Conservation (phyloP, 2,113 vertebrate genomes). For the Trichomycterus rosablanca region DNA sequence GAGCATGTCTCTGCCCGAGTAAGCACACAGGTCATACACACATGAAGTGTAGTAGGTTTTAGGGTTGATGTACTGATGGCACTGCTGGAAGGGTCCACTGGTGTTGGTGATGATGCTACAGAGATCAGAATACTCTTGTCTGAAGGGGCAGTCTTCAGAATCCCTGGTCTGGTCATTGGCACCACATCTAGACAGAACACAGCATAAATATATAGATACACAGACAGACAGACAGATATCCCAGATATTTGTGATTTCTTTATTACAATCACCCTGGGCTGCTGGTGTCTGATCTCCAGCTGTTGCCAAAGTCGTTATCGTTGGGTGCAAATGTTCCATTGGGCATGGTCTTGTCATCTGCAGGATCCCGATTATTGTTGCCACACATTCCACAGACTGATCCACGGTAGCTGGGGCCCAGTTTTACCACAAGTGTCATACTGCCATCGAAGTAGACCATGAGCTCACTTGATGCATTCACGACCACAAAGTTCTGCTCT, state of each 20-base stretch:
- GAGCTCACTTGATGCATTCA: constrained; percentile 45
- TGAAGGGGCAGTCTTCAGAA: constrained; percentile 26
- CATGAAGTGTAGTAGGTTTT: constrained; percentile 52
- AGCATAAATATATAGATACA: neutral
- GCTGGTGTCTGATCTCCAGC: constrained; percentile 57
- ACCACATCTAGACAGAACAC: constrained; percentile 41
- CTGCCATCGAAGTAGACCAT: constrained; percentile 54
- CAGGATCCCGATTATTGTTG: constrained; percentile 56
- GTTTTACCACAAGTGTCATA: constrained; percentile 50
- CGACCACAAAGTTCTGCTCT: constrained; percentile 44
- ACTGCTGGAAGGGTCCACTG: constrained; percentile 54
- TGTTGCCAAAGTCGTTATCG: constrained; percentile 57
- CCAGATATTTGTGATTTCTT: neutral
- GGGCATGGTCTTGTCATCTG: constrained; percentile 60
- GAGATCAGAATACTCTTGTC: constrained; percentile 47
- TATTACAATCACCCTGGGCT: too few relatives aligned
- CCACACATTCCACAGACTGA: constrained; percentile 60
- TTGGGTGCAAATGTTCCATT: constrained; percentile 49
- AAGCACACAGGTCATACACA: constrained; percentile 57
- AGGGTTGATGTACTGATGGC: constrained; percentile 49
- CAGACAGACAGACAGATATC: neutral
- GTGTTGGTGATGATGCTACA: constrained; percentile 55
- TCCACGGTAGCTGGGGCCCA: constrained; percentile 27
- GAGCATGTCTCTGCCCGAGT: constrained; percentile 52
- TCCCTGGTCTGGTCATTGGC: constrained; percentile 20